Percentiles rank a stretch among this genome's conserved stretches.
These are phyloP conservation scores for Macaca mulatta DNA, from an alignment of 2,113 vertebrate genomes.

Conservation along the genomic window DNA sequence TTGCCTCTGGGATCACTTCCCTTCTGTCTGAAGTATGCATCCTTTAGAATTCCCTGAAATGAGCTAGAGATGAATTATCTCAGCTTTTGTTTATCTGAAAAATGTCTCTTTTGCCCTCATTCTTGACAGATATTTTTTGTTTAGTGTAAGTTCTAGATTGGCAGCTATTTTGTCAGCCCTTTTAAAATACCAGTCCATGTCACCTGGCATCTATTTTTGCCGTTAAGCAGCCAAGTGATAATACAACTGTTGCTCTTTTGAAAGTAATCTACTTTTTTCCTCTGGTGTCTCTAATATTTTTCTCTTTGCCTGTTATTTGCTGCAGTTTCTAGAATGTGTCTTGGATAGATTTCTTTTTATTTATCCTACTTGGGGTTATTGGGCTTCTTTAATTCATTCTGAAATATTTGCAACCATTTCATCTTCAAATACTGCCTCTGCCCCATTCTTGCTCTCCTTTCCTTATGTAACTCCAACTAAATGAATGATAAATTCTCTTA, in stretches of 20 bases:
- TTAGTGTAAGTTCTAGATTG: constrained; percentile 6
- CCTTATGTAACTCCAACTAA: neutral
- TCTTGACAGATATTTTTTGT: neutral
- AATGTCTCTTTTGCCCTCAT: neutral
- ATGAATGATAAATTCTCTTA: neutral
- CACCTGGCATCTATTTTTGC: neutral
- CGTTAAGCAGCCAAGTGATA: neutral
- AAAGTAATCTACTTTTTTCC: neutral
- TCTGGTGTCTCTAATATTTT: neutral
- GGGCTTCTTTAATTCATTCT: constrained; percentile 4
- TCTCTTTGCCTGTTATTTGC: neutral
- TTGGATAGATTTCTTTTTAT: neutral
- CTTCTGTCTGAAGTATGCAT: neutral
- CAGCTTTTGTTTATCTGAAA: neutral
- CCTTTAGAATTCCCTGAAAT: neutral
- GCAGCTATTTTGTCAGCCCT: constrained; percentile 9
- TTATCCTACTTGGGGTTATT: neutral
- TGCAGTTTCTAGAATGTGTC: neutral
- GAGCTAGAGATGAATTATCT: neutral
- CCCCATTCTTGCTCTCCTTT: neutral
- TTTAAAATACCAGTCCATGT: neutral
- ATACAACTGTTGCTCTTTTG: neutral
- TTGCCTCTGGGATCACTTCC: neutral
- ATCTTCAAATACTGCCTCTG: neutral
- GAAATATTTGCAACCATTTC: neutral